Evolutionary conservation across 2,797 vertebrate genomes (phyloP).

Genomic region (Xenops minutus): DNA sequence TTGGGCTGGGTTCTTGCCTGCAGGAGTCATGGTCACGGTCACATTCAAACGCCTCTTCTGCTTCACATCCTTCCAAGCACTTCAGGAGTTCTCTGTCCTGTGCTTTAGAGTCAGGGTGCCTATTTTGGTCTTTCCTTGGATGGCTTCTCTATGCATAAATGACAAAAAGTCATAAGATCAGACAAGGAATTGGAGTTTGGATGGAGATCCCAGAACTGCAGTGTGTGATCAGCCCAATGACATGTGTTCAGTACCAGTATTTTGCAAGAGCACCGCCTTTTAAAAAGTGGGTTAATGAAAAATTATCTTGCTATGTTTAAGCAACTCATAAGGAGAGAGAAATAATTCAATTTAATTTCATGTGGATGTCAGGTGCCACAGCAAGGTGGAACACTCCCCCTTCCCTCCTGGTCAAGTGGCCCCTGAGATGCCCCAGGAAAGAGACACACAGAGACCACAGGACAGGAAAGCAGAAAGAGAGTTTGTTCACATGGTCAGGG

Average conservation of each 20-base stretch:
- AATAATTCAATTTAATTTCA: neutral
- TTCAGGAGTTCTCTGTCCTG: rapidly evolving
- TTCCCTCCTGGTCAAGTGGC: too few species aligned
- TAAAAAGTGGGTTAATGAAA: neutral
- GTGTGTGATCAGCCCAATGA: neutral
- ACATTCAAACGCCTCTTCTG: rapidly evolving
- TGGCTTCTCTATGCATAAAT: neutral
- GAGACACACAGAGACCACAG: too few species aligned
- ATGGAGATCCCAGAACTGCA: neutral
- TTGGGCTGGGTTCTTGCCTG: neutral
- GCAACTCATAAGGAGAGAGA: neutral
- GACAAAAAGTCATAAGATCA: neutral
- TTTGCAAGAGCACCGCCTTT: neutral
- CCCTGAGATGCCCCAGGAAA: too few species aligned
- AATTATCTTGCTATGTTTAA: neutral
- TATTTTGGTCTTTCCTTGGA: neutral
- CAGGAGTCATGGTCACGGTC: neutral
- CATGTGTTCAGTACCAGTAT: neutral
- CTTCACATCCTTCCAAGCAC: rapidly evolving
- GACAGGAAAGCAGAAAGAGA: too few species aligned
- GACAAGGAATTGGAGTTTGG: neutral
- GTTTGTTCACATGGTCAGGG: too few species aligned
- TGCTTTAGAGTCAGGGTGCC: neutral
- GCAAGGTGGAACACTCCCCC: too few species aligned
- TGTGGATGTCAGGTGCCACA: too few species aligned